These are phyloP conservation scores for Vicugna pacos DNA, from an alignment of 2,113 vertebrate species.

Conservation along the genomic window DNA sequence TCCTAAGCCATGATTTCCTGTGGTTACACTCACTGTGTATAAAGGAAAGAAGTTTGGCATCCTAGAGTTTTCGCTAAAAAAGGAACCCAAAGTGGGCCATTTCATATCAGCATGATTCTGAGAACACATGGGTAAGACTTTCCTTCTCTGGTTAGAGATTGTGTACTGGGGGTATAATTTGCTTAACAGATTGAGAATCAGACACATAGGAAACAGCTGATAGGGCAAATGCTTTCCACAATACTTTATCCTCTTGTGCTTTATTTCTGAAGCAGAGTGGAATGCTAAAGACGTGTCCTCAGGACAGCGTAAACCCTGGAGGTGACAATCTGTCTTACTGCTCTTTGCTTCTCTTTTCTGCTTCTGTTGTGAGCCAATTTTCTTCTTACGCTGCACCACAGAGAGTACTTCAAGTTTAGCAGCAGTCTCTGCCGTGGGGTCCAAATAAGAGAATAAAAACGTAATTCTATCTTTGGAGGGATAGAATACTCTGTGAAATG, in stretches of 20 bases:
- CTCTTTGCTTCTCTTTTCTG: slow-evolving; percentile 72
- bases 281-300: slow-evolving; percentile 33
- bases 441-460: slow-evolving; percentile 65
- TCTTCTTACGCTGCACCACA: slow-evolving; percentile 67
- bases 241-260: slow-evolving; percentile 38
- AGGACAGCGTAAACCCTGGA: slow-evolving; percentile 8
- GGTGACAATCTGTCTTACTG: slow-evolving; percentile 59
- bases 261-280: slow-evolving; percentile 60
- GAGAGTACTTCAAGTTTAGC: slow-evolving; percentile 67
- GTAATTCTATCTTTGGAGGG: slow-evolving; percentile 31
- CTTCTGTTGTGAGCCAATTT: slow-evolving; percentile 74
- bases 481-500: slow-evolving; percentile 42
- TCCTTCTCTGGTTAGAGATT: neutral
- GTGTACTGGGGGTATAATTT: neutral
- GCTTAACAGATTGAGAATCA: slow-evolving; percentile 32
- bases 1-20: slow-evolving; percentile 19
- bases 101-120: slow-evolving; percentile 48
- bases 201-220: neutral
- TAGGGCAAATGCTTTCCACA: slow-evolving; percentile 40
- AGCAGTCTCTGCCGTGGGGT: slow-evolving; percentile 17
- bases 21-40: slow-evolving; percentile 50
- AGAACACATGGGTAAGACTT: neutral
- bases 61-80: slow-evolving; percentile 45
- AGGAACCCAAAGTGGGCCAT: neutral
- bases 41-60: slow-evolving; percentile 66